A percentile compares a stretch with the other conserved stretches of the same genome.
Conservation (phyloP, 2,113 vertebrate genomes). For the Crotalus tigris region DNA sequence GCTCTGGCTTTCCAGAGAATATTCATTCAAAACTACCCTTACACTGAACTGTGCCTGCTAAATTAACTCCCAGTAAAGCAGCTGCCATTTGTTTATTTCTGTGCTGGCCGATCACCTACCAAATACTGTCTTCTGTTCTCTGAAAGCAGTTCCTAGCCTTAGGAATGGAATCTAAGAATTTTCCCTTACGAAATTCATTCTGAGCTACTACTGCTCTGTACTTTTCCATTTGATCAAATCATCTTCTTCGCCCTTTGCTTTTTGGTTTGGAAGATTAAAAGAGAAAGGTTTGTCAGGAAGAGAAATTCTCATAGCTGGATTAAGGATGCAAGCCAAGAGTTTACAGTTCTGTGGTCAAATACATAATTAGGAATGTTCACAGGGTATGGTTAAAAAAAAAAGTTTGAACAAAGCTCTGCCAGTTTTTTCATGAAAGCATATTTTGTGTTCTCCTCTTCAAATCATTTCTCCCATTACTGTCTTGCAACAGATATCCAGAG, state of each 20-base stretch:
- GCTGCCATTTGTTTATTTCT: slow-evolving; percentile 30
- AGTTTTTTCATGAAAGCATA: not conserved
- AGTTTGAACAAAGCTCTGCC: not conserved
- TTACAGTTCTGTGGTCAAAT: not conserved
- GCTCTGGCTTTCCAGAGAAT: slow-evolving; percentile 31
- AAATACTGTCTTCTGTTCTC: slow-evolving; percentile 43
- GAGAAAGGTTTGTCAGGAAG: not conserved
- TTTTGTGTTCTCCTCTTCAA: not conserved
- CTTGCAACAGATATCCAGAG: not conserved
- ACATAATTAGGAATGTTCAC: not conserved
- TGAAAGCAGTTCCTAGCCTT: slow-evolving; percentile 25
- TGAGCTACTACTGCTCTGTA: not conserved
- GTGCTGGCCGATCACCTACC: slow-evolving; percentile 25
- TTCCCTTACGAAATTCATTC: not conserved
- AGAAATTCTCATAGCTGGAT: not conserved
- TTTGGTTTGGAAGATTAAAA: not conserved
- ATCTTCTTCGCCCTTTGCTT: not conserved
- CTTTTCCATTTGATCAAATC: slow-evolving; percentile 6
- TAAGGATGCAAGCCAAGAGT: not conserved
- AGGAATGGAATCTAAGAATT: slow-evolving; percentile 13
- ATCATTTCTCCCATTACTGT: not conserved
- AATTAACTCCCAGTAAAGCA: slow-evolving; percentile 43
- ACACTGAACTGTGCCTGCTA: slow-evolving; percentile 26
- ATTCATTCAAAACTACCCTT: not conserved
- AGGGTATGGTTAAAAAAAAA: not conserved